Evolutionary conservation across 2,888 invertebrate species (phyloP), one percentile per base, ranked within the genome.

Genomic region (Xestoiulus laeticollis): DNA sequence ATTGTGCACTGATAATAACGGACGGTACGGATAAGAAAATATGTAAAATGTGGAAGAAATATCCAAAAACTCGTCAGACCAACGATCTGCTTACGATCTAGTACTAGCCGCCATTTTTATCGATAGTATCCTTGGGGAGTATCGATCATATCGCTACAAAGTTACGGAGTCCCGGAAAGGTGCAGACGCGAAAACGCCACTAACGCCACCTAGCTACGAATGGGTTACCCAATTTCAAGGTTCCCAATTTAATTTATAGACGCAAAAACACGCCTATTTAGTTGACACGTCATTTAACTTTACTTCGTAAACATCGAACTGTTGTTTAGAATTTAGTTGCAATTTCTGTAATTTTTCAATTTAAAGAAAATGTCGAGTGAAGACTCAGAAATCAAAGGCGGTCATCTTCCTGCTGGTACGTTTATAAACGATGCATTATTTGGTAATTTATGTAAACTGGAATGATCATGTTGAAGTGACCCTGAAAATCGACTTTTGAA

Each of bases 381-480:
- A 6, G 78, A 44, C 44, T 44, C 78, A 14, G 78, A 78, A 78
- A 30, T 78, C 19, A 78, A 78, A 30, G 78, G 78, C 12, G 78
- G 78, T 78, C 78, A 78, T 78, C 78, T 78, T 78, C 78, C 78
- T 78, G 78, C 78, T 26, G 78, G 78, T 78, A 78, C 30, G 78
- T n/a, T 30, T 26, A 78, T 78, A 26, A 78, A 78, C 19, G 10
- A 8, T 16, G 19, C 22, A 78, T 1, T 1, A 14, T 16, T 78
- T 1, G 44, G 14, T 78, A 78, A 22, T 78, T 30, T 78, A 3
- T 16, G 1, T 26, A 78, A 14, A 22, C 19, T n/a, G n/a, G 78
- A 44, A 44, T 12, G 44, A 44, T 44, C 14, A 12, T 44, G 8
- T 44, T 0, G 44, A 44, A 44, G 8, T 44, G 44, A 44, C 44